Conservation (phyloP, 2,113 vertebrate genomes). For the Girardinichthys multiradiatus region DNA sequence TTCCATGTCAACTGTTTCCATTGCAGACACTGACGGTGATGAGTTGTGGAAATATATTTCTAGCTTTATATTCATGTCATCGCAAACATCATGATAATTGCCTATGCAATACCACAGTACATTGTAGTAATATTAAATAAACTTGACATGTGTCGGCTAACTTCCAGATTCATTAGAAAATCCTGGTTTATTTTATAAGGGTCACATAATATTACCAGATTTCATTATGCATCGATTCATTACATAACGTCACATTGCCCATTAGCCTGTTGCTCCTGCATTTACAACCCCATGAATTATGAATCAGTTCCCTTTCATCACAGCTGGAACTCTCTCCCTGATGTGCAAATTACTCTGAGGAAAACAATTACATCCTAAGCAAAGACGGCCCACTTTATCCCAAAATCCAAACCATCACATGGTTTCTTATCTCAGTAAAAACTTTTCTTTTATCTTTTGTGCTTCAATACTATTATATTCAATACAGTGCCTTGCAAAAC, state of each 20-base stretch:
- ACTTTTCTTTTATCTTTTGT: background rate
- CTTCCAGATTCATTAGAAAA: constrained; percentile 44
- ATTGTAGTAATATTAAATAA: constrained; percentile 36
- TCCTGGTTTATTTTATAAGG: constrained; percentile 30
- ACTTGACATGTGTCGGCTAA: constrained; percentile 13
- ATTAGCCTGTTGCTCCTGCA: constrained; percentile 68
- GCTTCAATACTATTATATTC: background rate
- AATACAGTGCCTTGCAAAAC: background rate
- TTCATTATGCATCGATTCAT: constrained; percentile 62
- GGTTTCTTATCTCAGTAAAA: background rate
- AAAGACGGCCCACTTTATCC: constrained; percentile 13
- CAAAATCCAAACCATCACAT: constrained; percentile 5
- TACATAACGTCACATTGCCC: constrained; percentile 62
- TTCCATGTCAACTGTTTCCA: constrained; percentile 50
- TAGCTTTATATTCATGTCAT: constrained; percentile 14
- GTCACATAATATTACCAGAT: constrained; percentile 59
- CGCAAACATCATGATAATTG: constrained; percentile 12
- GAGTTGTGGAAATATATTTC: constrained; percentile 11
- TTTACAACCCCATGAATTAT: constrained; percentile 76
- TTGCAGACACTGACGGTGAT: constrained; percentile 15
- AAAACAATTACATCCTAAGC: constrained; percentile 56
- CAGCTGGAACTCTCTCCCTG: constrained; percentile 65
- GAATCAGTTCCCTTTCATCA: constrained; percentile 72
- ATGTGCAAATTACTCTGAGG: constrained; percentile 67
- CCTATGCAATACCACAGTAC: background rate